Evolutionary conservation across 2,797 vertebrate species (phyloP).

Genomic region (Gila robusta): DNA sequence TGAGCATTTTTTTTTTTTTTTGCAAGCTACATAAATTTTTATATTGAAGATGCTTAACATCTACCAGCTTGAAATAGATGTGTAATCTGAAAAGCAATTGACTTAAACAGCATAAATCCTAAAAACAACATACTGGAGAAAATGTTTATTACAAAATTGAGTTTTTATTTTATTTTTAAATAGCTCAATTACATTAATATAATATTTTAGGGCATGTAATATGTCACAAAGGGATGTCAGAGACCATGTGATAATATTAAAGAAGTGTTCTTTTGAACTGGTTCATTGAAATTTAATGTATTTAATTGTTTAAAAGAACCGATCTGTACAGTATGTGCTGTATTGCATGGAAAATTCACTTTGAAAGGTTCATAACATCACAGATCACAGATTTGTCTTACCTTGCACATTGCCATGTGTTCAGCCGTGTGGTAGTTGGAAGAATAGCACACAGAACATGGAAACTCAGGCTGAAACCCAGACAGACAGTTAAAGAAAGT

Average conservation of each 20-base stretch:
- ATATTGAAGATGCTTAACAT: neutral
- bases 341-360: neutral
- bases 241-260: neutral
- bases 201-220: neutral
- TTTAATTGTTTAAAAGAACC: neutral
- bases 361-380: neutral
- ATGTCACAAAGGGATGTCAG: neutral
- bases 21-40: neutral
- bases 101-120: neutral
- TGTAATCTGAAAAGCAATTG: neutral
- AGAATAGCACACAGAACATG: constrained; percentile 29
- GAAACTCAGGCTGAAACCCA: constrained; percentile 27
- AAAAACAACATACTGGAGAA: neutral
- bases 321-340: neutral
- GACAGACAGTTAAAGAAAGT: neutral
- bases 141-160: too few species aligned
- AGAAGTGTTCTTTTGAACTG: neutral
- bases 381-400: neutral
- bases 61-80: neutral
- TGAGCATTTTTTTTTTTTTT: neutral
- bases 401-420: constrained; percentile 33
- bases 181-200: neutral
- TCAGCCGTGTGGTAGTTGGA: constrained; percentile 31
- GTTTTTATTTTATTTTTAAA: too few species aligned
- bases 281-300: neutral